These are phyloP conservation scores for Meriones psammophilus DNA, from an alignment of 2,797 vertebrate species.

Conservation along the genomic window DNA sequence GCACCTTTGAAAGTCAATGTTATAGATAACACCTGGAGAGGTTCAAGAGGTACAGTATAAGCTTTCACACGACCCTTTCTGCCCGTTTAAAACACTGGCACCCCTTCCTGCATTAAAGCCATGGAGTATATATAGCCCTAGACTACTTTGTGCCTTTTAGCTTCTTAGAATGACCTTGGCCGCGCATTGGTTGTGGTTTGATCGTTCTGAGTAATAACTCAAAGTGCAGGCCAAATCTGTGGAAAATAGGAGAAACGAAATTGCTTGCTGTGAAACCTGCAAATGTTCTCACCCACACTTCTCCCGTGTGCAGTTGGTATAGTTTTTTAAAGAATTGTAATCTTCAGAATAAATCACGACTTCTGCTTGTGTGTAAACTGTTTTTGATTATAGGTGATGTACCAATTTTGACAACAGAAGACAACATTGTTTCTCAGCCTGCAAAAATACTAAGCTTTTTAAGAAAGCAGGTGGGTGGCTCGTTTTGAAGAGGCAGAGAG, in stretches of 20 bases:
- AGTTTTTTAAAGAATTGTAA: conserved; percentile 31
- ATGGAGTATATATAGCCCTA: not conserved
- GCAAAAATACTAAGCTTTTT: conserved; percentile 96
- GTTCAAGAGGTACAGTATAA: conserved; percentile 92
- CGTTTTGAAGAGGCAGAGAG: conserved; percentile 55
- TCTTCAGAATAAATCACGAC: conserved; percentile 26
- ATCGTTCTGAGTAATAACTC: conserved; percentile 50
- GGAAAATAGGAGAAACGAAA: conserved; percentile 63
- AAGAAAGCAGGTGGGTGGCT: conserved; percentile 93
- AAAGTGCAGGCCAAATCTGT: conserved; percentile 50
- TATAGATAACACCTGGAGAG: conserved; percentile 95
- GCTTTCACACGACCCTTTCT: conserved; percentile 28
- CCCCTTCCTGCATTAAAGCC: not conserved
- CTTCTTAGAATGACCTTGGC: conserved; percentile 47
- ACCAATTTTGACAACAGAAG: conserved; percentile 93
- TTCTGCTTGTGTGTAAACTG: conserved; percentile 43
- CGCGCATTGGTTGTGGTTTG: conserved; percentile 24
- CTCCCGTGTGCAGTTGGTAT: not conserved
- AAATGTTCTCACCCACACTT: not conserved
- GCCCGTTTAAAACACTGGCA: not conserved
- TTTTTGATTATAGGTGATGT: conserved; percentile 90
- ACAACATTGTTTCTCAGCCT: conserved; percentile 92
- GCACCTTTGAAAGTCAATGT: conserved; percentile 93
- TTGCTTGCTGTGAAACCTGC: conserved; percentile 14
- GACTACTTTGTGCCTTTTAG: not conserved